Percentiles rank a stretch among this genome's conserved stretches.
These are phyloP conservation scores for Hippocampus zosterae DNA, from an alignment of 2,113 vertebrate genomes.

Conservation along the genomic window DNA sequence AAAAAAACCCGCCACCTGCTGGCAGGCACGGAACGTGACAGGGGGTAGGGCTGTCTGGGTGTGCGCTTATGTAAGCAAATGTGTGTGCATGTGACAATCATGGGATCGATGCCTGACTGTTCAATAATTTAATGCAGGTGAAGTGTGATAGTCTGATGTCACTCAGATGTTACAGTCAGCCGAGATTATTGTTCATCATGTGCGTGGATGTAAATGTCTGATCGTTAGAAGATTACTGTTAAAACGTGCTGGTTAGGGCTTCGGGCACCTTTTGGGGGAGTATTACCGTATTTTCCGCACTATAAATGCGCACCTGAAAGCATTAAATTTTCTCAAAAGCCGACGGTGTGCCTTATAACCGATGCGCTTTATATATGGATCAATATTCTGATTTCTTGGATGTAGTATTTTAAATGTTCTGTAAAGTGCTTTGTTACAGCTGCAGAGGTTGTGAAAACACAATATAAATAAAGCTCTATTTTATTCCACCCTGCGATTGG, in stretches of 20 bases:
- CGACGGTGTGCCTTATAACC: too few relatives aligned
- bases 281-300: neutral
- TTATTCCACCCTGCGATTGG: too few relatives aligned
- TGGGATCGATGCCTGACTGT: constrained; percentile 45
- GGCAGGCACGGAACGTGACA: too few relatives aligned
- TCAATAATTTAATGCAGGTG: constrained; percentile 62
- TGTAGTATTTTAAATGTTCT: too few relatives aligned
- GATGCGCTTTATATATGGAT: too few relatives aligned
- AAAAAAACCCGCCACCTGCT: too few relatives aligned
- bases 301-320: too few relatives aligned
- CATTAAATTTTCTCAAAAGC: too few relatives aligned
- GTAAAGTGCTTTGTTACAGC: too few relatives aligned
- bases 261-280: neutral
- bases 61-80: neutral
- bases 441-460: too few relatives aligned
- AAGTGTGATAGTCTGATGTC: constrained; percentile 47
- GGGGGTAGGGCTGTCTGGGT: constrained; percentile 13
- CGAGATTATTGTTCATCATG: neutral
- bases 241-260: neutral
- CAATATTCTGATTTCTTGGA: too few relatives aligned
- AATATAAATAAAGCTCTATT: too few relatives aligned
- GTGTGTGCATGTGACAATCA: constrained; percentile 9
- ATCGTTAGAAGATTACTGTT: neutral
- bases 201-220: neutral
- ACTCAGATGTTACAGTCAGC: constrained; percentile 25